Evolutionary conservation across 2,113 vertebrate genomes (phyloP).

Genomic region (Prolemur simus): DNA sequence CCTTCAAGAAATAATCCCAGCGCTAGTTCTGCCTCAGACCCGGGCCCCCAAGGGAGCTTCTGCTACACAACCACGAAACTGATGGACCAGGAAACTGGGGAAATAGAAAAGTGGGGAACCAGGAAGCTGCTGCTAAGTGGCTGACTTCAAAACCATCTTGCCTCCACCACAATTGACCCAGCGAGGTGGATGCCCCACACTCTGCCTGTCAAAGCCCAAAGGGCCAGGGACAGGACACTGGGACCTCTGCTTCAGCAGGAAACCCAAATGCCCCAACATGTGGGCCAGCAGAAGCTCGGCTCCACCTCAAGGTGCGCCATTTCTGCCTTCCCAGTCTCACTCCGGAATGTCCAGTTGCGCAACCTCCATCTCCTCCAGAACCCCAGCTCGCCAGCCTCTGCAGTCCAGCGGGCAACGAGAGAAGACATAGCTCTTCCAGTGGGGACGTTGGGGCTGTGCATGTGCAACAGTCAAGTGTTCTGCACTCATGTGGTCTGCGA

Average conservation of each 20-base stretch:
- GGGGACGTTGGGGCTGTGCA: rapidly evolving
- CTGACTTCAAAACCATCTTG: neutral
- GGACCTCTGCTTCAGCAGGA: neutral
- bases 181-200: neutral
- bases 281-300: neutral
- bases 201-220: conserved; percentile 68
- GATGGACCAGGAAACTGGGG: neutral
- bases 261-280: neutral
- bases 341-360: rapidly evolving
- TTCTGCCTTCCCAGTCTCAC: neutral
- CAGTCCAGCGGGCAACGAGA: neutral
- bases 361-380: neutral
- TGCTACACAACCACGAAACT: neutral
- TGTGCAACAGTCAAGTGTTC: neutral
- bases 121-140: neutral
- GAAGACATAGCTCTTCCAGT: neutral
- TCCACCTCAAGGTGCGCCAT: neutral
- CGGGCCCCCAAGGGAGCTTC: no score
- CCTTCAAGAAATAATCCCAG: neutral
- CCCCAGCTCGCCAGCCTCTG: neutral
- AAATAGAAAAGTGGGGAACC: neutral
- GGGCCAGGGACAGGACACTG: neutral
- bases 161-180: neutral
- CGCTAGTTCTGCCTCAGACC: neutral
- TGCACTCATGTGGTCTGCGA: neutral